Base-by-base conservation (phyloP, 2,113 vertebrate species). In the Orycteropus afer region DNA sequence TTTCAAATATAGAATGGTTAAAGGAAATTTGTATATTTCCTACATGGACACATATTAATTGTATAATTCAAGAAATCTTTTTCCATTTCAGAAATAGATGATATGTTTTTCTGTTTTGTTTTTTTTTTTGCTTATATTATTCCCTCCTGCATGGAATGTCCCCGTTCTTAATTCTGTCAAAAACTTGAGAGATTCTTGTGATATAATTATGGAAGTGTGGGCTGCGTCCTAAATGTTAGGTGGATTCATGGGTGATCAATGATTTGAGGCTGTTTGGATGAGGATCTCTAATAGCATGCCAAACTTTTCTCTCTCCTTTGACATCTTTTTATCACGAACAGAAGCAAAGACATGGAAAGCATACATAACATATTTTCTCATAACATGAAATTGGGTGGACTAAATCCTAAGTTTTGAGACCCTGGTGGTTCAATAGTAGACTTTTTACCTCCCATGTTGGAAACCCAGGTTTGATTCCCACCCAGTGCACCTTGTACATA, bases 241-340 rank as follows among this genome's bases (percentile, higher is more conserved):
- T 67, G 88, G 86, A 90, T 67, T 95, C 85, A 92, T 77, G 94
- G 59, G 37, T 86, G 61, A 86, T 78, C 57, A 96, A 94, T 81
- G 76, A 94, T 45, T 77, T 91, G 71, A 90, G n/a, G 23, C 91
- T 81, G 47, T 87, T 91, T 94, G 90, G 65, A 86, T 49, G 11
- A 76, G 92, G 11, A 81, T 77, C 53, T 73, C 11, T 40, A 73
- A 76, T 47, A 65, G 40, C 45, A 3, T 32, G 32, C 51, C 76
- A 94, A 81, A 53, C 1, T 80, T 79, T 94, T 80, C 78, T 91
- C 47, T 94, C n/a, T 95, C 29, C 53, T 69, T 89, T 55, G 34
- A 71, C 34, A 83, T 85, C 78, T 94, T 92, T 96, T 89, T 95
- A 57, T 57, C 32, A 40, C 42, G 40, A 25, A 69, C 32, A 34